These are phyloP conservation scores for Platorchestia sp. DNA, from an alignment of 1,140 invertebrate genomes.

Conservation along the genomic window DNA sequence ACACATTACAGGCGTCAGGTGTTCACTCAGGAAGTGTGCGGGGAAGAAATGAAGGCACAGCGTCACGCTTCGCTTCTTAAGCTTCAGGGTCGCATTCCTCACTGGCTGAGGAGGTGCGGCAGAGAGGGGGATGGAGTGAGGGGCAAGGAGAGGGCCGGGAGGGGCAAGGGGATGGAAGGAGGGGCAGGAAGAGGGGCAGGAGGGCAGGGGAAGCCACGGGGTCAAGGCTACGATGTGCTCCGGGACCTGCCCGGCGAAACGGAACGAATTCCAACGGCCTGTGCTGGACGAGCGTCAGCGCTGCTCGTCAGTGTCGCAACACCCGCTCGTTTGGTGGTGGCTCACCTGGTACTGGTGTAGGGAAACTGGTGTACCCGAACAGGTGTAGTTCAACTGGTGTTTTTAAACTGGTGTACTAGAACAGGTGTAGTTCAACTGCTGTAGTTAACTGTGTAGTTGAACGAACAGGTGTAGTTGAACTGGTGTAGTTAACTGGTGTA, in stretches of 20 bases:
- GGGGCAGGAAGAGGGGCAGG: background rate
- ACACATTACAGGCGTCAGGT: background rate
- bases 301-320: too few species aligned
- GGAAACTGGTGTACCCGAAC: too few species aligned
- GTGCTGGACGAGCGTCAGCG: background rate
- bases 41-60: background rate
- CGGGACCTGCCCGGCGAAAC: background rate
- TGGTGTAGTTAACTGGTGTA: too few species aligned
- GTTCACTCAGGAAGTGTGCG: background rate
- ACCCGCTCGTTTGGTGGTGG: too few species aligned
- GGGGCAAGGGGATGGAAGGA: background rate
- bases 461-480: too few species aligned
- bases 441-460: too few species aligned
- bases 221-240: constrained; percentile 28
- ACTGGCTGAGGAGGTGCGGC: constrained; percentile 4
- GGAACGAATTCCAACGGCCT: background rate
- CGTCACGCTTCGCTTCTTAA: constrained; percentile 15
- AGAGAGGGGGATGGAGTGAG: background rate
- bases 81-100: constrained; percentile 48
- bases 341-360: too few species aligned
- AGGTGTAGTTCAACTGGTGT: too few species aligned
- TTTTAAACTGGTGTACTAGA: too few species aligned
- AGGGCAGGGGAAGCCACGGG: background rate
- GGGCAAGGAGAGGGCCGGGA: background rate
- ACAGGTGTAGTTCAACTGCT: too few species aligned